Base-by-base conservation (phyloP, 2,113 vertebrate species). In the Myxocyprinus asiaticus region DNA sequence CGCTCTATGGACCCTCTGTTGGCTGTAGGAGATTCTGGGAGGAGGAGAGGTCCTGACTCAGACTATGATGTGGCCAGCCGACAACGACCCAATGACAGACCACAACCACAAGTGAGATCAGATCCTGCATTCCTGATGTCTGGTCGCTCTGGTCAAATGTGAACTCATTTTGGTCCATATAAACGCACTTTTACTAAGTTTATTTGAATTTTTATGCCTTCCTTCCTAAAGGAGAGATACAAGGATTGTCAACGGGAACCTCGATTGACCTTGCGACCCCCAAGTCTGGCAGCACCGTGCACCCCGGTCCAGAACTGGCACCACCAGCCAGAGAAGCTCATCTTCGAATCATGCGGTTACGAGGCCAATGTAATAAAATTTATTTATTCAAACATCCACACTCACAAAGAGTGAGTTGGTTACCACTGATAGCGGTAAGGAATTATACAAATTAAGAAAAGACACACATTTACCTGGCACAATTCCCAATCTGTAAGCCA, bases 301-400 rank as follows among this genome's bases (percentile, higher is more conserved):
- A 92, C 96, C 5, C 96, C 96, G 0, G 95, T 99, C 51, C 97
- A 98, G 81, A 97, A 95, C 88, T 99, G 98, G 98, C 98, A 99
- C 45, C 98, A 99, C 86, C 96, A 96, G 78, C 97, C 98, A 0
- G 98, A 99, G 90, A 98, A 98, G 67, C 95, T 99, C 89, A 99
- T 99, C 89, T 98, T 99, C 4, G 96, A 98, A 82, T 97, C 94
- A 77, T 99, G 98, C 0, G 94, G 95, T 62, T 99, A 99, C 0
- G 96, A 98, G 92, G 95, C 98, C 79, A 98, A 92, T 0, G 98
- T 99, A 92, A 89, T 92, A 62, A 44, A 2, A 12, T 44, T 55
- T 76, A 6, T 15, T 6, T 53, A 8, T 10, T 53, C 4, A 9
- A 53, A 53, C 9, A 53, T 2, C 50, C 50, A 53, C 22, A 33